Conservation (phyloP, 2,888 invertebrate genomes). For the Acanthococcus lagerstroemiae region DNA sequence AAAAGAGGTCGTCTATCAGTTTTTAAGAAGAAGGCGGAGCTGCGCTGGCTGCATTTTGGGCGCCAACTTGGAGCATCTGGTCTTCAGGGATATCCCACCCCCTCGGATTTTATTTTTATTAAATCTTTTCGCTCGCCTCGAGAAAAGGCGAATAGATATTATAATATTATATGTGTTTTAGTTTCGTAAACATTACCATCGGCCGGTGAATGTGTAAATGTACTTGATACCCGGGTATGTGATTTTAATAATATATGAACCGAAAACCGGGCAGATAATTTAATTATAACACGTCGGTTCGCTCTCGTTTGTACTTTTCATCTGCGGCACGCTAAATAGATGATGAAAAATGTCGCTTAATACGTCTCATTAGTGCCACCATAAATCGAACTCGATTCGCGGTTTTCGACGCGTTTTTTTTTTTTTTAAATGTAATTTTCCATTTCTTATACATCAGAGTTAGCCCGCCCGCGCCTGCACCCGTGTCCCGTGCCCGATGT, state of each 20-base stretch:
- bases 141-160: no score
- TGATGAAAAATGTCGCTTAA: slow-evolving; percentile 2
- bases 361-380: not conserved
- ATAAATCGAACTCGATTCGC: not conserved
- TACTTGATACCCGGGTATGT: no score
- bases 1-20: slow-evolving; percentile 26
- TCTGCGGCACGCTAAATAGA: no score
- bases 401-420: not conserved
- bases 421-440: not conserved
- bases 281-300: no score
- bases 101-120: slow-evolving; percentile 23
- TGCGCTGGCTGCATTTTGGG: slow-evolving; percentile 27
- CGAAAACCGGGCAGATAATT: no score
- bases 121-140: not conserved
- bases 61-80: slow-evolving; percentile 26
- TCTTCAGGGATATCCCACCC: slow-evolving; percentile 14
- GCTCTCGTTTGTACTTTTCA: no score
- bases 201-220: no score
- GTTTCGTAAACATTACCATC: no score
- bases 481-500: no score
- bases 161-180: no score
- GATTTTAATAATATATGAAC: no score
- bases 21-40: slow-evolving; percentile 21
- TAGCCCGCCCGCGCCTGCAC: no score
- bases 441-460: not conserved